Base-by-base conservation (phyloP, 64 coral and sea anemone genomes). In the Porites australiensis region DNA sequence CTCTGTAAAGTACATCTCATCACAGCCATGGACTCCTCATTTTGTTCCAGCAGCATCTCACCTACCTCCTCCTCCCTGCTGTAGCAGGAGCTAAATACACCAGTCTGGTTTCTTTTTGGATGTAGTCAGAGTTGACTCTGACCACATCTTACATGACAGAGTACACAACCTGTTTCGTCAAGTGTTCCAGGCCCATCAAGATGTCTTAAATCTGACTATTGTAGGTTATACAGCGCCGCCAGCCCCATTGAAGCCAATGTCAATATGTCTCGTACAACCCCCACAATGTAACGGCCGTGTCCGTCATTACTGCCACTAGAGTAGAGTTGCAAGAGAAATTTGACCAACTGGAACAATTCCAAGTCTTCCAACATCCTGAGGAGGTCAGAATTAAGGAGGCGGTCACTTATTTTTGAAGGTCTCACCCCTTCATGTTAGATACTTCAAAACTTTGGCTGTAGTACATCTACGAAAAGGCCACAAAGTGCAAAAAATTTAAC, bases 231-330 rank as follows among this genome's bases (percentile, higher is more conserved):
- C 27, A 70, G 69, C 49, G 81, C 51, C 75, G 70, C 71, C 13
- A 27, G 90, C 44, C 81, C 90, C 19, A 60, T 86, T 37, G 79
- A 91, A 71, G 89, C 88, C 14, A 37, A 15, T 16, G 74, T 90
- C 16, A 90, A 79, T 44, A 90, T 67, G 88, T 43, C 74, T 74
- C 22, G 88, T 90, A 58, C 43, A 90, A 49, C 79, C 79, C 11
- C 72, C 79, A 11, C 90, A 92, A 53, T 80, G 90, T 18, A 92
- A 92, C 18, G 90, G 70, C 52, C 81, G 72, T 53, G 45, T 92
- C 43, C 90, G 82, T 20, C 82, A 86, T 46, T 92, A 92, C 20
- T 43, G 9, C 71, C 90, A 67, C 21, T 72, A 71, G 44, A 92
- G 58, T 92, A 2, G 16, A 86, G 18, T 45, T 92, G 14, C 81